Evolutionary conservation across 1,140 invertebrate species (phyloP).

Genomic region (Papilio polytes): DNA sequence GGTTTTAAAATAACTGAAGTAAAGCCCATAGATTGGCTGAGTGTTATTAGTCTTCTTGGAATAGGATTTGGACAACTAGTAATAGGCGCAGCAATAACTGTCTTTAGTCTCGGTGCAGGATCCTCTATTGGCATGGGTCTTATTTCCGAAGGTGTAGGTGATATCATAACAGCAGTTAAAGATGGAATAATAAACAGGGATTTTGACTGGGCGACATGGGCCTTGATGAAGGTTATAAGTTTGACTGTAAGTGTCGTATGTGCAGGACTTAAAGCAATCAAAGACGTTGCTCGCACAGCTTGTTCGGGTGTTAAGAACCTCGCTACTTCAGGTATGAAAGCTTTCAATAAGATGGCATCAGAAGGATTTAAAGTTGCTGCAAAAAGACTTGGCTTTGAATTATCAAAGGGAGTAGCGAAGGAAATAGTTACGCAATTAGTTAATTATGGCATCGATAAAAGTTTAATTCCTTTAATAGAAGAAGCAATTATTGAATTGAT

Average conservation of each 20-base stretch:
- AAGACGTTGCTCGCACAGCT: conserved; percentile 19
- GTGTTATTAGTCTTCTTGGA: conserved; percentile 9
- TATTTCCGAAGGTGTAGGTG: conserved; percentile 10
- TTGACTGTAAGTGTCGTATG: conserved; percentile 13
- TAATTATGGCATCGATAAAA: conserved; percentile 33
- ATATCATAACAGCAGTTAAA: conserved; percentile 26
- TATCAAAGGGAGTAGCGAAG: conserved; percentile 21
- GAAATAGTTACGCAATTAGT: conserved; percentile 24
- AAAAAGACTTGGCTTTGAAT: conserved; percentile 9
- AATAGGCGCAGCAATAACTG: conserved; percentile 17
- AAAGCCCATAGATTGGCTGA: conserved; percentile 17
- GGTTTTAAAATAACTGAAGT: conserved; percentile 29
- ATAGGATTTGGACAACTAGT: conserved; percentile 20
- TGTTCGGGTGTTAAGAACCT: conserved; percentile 22
- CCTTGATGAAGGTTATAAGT: conserved; percentile 27
- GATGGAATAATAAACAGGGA: conserved; percentile 24
- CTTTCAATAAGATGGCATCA: conserved; percentile 11
- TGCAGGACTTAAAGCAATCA: conserved; percentile 17
- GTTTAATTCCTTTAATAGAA: conserved; percentile 13
- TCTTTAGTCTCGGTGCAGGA: not conserved
- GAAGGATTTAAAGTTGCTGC: conserved; percentile 25
- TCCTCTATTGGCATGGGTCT: conserved; percentile 12
- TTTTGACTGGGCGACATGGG: conserved; percentile 25
- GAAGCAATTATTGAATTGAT: conserved; percentile 27
- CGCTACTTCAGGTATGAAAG: conserved; percentile 24